phyloP scores from a whole-genome alignment of 2,113 vertebrate species.

The Syngnathus typhle region DNA sequence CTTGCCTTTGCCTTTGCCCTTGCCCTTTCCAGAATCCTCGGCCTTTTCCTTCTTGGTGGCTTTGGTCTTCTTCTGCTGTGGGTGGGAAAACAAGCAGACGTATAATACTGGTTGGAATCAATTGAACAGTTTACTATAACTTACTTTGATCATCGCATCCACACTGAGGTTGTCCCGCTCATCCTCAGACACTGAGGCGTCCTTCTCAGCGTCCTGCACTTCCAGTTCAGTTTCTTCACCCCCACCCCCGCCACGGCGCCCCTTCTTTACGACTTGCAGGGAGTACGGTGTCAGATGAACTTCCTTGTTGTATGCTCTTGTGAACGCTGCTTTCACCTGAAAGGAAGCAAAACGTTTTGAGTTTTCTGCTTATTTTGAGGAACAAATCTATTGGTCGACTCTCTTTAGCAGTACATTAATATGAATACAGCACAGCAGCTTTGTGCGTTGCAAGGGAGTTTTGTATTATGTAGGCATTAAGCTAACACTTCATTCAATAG shows the following conservation, averaged over 20 bases:
- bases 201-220: conserved; percentile 54
- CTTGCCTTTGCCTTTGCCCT: conserved; percentile 73
- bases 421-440: too few relatives aligned
- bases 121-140: background rate
- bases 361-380: too few relatives aligned
- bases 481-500: too few relatives aligned
- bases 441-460: too few relatives aligned
- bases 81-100: background rate
- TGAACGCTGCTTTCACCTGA: conserved; percentile 95
- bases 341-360: background rate
- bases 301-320: conserved; percentile 89
- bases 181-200: conserved; percentile 59
- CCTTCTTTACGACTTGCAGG: conserved; percentile 74
- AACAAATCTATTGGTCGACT: too few relatives aligned
- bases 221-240: conserved; percentile 55
- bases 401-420: too few relatives aligned
- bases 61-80: conserved; percentile 83
- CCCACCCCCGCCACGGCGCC: conserved; percentile 56
- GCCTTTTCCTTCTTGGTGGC: conserved; percentile 74
- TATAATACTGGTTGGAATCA: background rate
- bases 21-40: conserved; percentile 75
- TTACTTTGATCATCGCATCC: conserved; percentile 97
- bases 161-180: conserved; percentile 66
- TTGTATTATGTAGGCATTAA: too few relatives aligned
- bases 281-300: conserved; percentile 85